Evolutionary conservation across 2,113 vertebrate species (phyloP), one percentile per base, ranked within the genome.

Genomic region (Pogonocichla stellata): DNA sequence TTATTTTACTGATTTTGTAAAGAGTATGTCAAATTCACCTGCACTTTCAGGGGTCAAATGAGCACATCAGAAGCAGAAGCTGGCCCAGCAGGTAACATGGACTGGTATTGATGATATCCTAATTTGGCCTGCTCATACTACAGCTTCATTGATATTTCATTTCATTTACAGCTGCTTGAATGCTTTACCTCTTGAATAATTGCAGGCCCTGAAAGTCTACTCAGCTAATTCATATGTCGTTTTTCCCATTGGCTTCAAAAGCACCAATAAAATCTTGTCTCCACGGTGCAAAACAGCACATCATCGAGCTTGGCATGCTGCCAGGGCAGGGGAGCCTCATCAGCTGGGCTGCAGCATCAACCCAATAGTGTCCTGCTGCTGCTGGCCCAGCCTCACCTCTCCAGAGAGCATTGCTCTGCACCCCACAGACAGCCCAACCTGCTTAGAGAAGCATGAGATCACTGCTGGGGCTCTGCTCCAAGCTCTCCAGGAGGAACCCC

Each of bases 401-500:
- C 19, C 25, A 51, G 54, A 26, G 40, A 57, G 25, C 45, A 7
- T 42, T 25, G 45, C 18, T 65, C 42, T 40, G 31, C 47, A 12
- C 14, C 54, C 54, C 14, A 13, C 62, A n/a, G 43, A 18, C 42
- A 34, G 14, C 50, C 65, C 51, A 33, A 1, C 19, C 40, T 4
- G 1, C 22, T 29, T 1, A 48, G 25, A 11, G 3, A 31, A 36
- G 10, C 0, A 0, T 12, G 19, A 38, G 25, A 38, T n/a, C 65
- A 45, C 24, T 42, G 13, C 18, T 60, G 14, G 5, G 17, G 6
- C 2, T 79, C 15, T 72, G 45, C 78, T 47, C 51, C 14, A 12
- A 34, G 23, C 5, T 43, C 65, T 58, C 29, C 74, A 77, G 19
- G 15, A 65, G 5, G 15, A 84, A 38, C 26, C 61, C 85, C 48